Evolutionary conservation across 2,888 invertebrate species (phyloP).

Genomic region (Caenorhabditis angaria): DNA sequence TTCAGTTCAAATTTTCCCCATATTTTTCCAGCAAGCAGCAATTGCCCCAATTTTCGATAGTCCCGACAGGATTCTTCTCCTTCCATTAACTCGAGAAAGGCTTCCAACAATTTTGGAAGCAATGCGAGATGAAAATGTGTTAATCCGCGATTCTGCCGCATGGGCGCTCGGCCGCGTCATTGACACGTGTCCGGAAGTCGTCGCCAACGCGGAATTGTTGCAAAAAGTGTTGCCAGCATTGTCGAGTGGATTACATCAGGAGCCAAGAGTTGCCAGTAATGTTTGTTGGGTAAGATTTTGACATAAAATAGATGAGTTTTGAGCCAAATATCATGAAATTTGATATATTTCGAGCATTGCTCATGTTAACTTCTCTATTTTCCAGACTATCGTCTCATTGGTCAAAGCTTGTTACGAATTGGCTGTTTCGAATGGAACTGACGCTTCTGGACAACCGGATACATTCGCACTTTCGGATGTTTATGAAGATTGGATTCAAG

Average conservation of each 20-base stretch:
- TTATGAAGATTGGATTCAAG: slow-evolving; percentile 90
- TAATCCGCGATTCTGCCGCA: slow-evolving; percentile 92
- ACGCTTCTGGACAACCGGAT: slow-evolving; percentile 77
- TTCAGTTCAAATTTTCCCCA: neutral
- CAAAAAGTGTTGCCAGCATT: slow-evolving; percentile 76
- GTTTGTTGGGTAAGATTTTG: slow-evolving; percentile 86
- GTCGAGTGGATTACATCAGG: slow-evolving; percentile 83
- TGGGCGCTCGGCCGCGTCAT: slow-evolving; percentile 98
- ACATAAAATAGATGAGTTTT: slow-evolving; percentile 21
- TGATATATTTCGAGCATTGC: too few species aligned
- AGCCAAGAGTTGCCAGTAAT: slow-evolving; percentile 95
- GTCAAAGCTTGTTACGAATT: too few species aligned
- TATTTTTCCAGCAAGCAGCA: slow-evolving; percentile 82
- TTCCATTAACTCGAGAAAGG: slow-evolving; percentile 92
- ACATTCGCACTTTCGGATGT: slow-evolving; percentile 92
- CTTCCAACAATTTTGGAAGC: slow-evolving; percentile 93
- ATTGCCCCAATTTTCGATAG: slow-evolving; percentile 91
- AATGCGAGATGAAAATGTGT: slow-evolving; percentile 88
- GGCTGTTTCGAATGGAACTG: slow-evolving; percentile 77
- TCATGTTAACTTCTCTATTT: too few species aligned
- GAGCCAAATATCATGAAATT: too few species aligned
- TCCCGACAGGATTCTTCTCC: slow-evolving; percentile 85
- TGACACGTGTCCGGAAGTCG: slow-evolving; percentile 90
- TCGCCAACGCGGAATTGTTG: slow-evolving; percentile 75
- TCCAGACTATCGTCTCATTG: too few species aligned